Conservation (phyloP, 2,797 vertebrate species). For the Aplochiton taeniatus region DNA sequence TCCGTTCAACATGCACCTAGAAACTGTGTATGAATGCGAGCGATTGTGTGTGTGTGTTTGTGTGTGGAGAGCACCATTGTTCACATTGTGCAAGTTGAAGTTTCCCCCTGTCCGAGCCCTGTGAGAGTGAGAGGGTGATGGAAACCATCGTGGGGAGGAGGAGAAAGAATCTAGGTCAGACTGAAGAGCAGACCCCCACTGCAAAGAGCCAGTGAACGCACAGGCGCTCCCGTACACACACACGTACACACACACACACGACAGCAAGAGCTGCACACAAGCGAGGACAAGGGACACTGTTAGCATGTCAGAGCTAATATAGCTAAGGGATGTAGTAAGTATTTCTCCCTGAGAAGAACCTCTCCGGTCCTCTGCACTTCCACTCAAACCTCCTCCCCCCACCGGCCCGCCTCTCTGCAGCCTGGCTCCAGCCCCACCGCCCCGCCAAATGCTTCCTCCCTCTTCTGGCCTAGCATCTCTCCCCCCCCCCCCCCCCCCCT, state of each 20-base stretch:
- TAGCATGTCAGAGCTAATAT: slow-evolving; percentile 41
- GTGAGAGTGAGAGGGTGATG: slow-evolving; percentile 9
- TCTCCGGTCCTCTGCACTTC: slow-evolving; percentile 56
- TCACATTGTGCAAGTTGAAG: slow-evolving; percentile 49
- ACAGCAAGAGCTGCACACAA: no score
- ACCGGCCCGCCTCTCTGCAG: background rate
- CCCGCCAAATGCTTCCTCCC: background rate
- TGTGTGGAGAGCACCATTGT: slow-evolving; percentile 66
- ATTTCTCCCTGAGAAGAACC: slow-evolving; percentile 74
- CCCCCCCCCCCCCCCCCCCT: background rate
- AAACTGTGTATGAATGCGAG: slow-evolving; percentile 29
- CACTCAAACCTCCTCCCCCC: background rate
- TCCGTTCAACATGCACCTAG: slow-evolving; percentile 71
- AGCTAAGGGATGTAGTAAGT: slow-evolving; percentile 67
- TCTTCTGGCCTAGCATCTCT: background rate
- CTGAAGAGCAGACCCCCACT: slow-evolving; percentile 49
- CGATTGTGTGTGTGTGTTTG: slow-evolving; percentile 24
- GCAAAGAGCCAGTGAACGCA: slow-evolving; percentile 14
- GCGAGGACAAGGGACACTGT: slow-evolving; percentile 22
- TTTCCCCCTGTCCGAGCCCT: slow-evolving; percentile 48
- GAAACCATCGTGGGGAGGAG: slow-evolving; percentile 7
- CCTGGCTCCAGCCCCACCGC: background rate
- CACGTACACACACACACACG: slow-evolving; percentile 17
- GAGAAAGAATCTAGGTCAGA: slow-evolving; percentile 70
- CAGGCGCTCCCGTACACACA: background rate